phyloP scores from a whole-genome alignment of 1,140 invertebrate genomes.

The Harpegnathos saltator region DNA sequence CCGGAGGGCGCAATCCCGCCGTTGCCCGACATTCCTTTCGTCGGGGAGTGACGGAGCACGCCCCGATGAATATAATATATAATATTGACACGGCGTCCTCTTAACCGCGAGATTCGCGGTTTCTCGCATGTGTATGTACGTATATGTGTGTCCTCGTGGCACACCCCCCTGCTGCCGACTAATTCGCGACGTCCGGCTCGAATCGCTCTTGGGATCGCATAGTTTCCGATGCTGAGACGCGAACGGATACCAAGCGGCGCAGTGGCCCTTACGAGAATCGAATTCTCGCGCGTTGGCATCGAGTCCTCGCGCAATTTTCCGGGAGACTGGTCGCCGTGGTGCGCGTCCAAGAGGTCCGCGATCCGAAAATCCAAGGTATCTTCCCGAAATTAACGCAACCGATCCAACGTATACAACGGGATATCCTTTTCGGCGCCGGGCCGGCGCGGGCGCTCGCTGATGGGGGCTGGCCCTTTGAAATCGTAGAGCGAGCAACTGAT shows the following conservation, averaged over 20 bases:
- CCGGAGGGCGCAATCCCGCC: constrained; percentile 10
- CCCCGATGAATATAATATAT: neutral
- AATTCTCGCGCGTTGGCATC: too few species aligned
- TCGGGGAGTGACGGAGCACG: too few species aligned
- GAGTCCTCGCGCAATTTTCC: too few species aligned
- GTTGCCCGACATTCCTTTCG: constrained; percentile 6
- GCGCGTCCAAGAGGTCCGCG: neutral
- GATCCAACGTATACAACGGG: neutral
- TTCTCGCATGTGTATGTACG: too few species aligned
- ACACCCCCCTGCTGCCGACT: too few species aligned
- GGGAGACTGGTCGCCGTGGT: too few species aligned
- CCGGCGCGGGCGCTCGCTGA: neutral
- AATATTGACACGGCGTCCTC: constrained; percentile 13
- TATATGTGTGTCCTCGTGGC: neutral
- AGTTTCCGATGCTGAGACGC: too few species aligned
- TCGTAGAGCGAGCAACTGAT: constrained; percentile 55
- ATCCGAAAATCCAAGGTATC: neutral
- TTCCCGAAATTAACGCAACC: neutral
- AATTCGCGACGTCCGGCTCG: too few species aligned
- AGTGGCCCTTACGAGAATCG: too few species aligned
- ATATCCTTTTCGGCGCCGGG: constrained; percentile 4
- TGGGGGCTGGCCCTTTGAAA: constrained; percentile 40
- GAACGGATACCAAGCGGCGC: too few species aligned
- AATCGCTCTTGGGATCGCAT: too few species aligned
- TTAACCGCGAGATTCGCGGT: neutral